These are phyloP conservation scores for Shargacucullia verbasci DNA, from an alignment of 2,888 invertebrate genomes.

Conservation along the genomic window DNA sequence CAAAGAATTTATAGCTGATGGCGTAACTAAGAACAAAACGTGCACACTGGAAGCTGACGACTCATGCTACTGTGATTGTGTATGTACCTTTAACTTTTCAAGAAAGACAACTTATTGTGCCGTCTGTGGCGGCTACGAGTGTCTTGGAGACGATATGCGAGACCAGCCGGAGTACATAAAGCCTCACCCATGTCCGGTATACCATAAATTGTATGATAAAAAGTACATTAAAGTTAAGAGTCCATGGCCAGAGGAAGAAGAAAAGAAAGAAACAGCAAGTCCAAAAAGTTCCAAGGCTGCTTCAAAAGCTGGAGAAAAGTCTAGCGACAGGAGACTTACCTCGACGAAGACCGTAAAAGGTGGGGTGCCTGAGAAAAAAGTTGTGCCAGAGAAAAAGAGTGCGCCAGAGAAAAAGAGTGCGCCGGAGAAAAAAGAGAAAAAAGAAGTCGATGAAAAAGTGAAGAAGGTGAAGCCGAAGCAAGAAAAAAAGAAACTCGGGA, in stretches of 20 bases:
- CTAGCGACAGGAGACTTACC: constrained; percentile 43
- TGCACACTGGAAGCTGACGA: constrained; percentile 61
- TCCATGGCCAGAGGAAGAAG: constrained; percentile 76
- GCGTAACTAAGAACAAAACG: constrained; percentile 62
- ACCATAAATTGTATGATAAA: constrained; percentile 82
- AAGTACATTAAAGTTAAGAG: constrained; percentile 70
- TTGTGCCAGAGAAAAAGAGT: constrained; percentile 29
- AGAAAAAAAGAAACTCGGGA: constrained; percentile 68
- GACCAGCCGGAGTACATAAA: constrained; percentile 73
- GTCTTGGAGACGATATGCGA: constrained; percentile 77
- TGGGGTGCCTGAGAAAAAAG: constrained; percentile 52
- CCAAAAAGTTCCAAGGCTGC: constrained; percentile 65
- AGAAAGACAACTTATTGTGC: constrained; percentile 82
- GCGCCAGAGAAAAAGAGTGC: constrained; percentile 35
- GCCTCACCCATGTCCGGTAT: constrained; percentile 84
- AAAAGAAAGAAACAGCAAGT: constrained; percentile 56
- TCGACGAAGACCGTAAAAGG: constrained; percentile 57
- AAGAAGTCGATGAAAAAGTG: constrained; percentile 57
- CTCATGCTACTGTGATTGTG: constrained; percentile 82
- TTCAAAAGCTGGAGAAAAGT: constrained; percentile 52
- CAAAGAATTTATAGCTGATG: constrained; percentile 78
- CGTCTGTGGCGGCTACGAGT: constrained; percentile 83
- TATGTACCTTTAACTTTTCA: constrained; percentile 77
- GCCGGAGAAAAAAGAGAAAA: constrained; percentile 48
- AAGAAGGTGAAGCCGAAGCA: constrained; percentile 57